Conservation (phyloP, 2,113 vertebrate species). For the Mastomys coucha region DNA sequence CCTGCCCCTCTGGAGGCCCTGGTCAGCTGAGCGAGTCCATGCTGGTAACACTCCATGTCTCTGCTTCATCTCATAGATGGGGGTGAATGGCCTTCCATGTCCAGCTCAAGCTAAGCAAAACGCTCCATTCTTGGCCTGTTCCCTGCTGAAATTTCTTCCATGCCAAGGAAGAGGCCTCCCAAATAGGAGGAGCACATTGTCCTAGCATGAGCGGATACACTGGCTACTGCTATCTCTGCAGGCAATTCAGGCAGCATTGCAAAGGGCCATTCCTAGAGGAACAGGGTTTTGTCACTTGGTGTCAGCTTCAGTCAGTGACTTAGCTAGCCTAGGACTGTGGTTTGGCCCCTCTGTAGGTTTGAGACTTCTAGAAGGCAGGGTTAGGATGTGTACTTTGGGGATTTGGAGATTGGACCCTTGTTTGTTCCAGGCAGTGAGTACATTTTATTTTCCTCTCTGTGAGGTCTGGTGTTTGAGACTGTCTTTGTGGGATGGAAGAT, state of each 20-base stretch:
- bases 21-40: slow-evolving; percentile 1
- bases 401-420: background rate
- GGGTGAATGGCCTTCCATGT: background rate
- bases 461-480: background rate
- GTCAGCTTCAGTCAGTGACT: too few relatives aligned
- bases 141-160: background rate
- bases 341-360: background rate
- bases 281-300: background rate
- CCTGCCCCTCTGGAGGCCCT: background rate
- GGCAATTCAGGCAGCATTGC: too few relatives aligned
- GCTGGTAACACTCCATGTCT: background rate
- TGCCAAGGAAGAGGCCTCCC: background rate
- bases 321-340: too few relatives aligned
- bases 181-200: background rate
- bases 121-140: background rate
- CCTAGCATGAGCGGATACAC: background rate
- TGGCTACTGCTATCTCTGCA: accelerated
- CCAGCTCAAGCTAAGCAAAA: background rate
- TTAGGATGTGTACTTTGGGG: background rate
- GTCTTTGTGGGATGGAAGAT: background rate
- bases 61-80: background rate
- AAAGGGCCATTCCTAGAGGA: background rate
- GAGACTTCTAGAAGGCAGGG: background rate
- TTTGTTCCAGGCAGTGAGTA: background rate
- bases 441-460: background rate